These are phyloP conservation scores for Bicyclus anynana DNA, from an alignment of 1,140 invertebrate genomes.

Conservation along the genomic window DNA sequence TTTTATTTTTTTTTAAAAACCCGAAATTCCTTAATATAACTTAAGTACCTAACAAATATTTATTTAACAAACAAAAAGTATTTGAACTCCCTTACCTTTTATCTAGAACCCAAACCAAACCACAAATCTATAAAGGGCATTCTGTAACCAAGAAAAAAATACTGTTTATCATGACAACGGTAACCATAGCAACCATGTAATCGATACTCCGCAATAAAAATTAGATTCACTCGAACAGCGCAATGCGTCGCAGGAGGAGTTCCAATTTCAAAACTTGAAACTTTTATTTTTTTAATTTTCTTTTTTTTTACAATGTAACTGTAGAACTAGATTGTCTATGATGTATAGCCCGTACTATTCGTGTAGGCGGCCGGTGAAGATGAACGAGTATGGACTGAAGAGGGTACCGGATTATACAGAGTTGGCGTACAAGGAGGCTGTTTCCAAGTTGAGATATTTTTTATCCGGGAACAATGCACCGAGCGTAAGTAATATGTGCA, in stretches of 20 bases:
- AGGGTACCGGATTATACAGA: slow-evolving; percentile 87
- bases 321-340: slow-evolving; percentile 21
- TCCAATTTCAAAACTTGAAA: slow-evolving; percentile 27
- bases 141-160: not conserved
- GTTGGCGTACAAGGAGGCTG: slow-evolving; percentile 88
- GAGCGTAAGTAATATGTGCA: slow-evolving; percentile 53
- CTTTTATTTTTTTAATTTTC: slow-evolving; percentile 32
- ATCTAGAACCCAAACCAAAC: not conserved
- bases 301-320: slow-evolving; percentile 35
- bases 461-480: slow-evolving; percentile 86
- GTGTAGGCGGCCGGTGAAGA: slow-evolving; percentile 63
- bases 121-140: not conserved
- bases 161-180: slow-evolving; percentile 46
- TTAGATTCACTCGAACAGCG: slow-evolving; percentile 28
- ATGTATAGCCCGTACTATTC: slow-evolving; percentile 53
- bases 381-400: slow-evolving; percentile 75
- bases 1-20: too few species aligned
- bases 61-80: not conserved
- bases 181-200: slow-evolving; percentile 51
- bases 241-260: slow-evolving; percentile 43
- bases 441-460: slow-evolving; percentile 85
- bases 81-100: not conserved
- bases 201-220: slow-evolving; percentile 45
- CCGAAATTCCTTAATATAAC: too few species aligned
- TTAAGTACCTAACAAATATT: too few species aligned